phyloP scores from a whole-genome alignment of 2,797 vertebrate genomes.

The Atherinosoma microstoma region DNA sequence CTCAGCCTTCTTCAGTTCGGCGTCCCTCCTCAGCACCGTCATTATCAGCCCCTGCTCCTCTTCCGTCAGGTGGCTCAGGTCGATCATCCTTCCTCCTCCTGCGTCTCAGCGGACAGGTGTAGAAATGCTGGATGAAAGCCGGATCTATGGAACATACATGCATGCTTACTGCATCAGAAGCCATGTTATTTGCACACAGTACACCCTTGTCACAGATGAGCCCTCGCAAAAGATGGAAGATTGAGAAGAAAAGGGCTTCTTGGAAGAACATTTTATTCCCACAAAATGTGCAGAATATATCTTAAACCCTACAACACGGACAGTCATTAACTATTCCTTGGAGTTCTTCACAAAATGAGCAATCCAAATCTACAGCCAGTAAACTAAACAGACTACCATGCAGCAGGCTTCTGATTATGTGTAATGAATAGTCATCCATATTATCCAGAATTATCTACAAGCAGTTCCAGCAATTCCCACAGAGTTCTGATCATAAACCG shows the following conservation, averaged over 20 bases:
- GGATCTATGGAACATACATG: conserved; percentile 23
- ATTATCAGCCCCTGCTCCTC: conserved; percentile 93
- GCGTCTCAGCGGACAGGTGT: conserved; percentile 55
- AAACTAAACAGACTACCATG: not conserved
- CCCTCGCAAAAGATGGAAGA: not conserved
- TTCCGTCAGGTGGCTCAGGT: conserved; percentile 95
- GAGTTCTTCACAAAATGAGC: not conserved
- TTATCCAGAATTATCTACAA: conserved; percentile 5
- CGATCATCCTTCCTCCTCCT: conserved; percentile 90
- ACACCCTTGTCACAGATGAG: not conserved
- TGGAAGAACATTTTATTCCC: not conserved
- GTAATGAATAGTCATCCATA: not conserved
- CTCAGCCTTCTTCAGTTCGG: conserved; percentile 90
- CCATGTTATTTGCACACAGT: not conserved
- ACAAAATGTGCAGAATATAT: not conserved
- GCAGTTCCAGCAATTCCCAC: not conserved
- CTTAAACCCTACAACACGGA: not conserved
- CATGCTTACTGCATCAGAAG: not conserved
- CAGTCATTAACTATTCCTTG: not conserved
- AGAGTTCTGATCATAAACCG: not conserved
- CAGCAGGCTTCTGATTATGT: conserved; percentile 19
- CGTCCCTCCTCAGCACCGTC: conserved; percentile 92
- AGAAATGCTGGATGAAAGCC: conserved; percentile 5
- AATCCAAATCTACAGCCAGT: not conserved
- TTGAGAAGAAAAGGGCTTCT: not conserved